These are phyloP conservation scores for Python bivittatus DNA, from an alignment of 2,113 vertebrate species.

Conservation along the genomic window DNA sequence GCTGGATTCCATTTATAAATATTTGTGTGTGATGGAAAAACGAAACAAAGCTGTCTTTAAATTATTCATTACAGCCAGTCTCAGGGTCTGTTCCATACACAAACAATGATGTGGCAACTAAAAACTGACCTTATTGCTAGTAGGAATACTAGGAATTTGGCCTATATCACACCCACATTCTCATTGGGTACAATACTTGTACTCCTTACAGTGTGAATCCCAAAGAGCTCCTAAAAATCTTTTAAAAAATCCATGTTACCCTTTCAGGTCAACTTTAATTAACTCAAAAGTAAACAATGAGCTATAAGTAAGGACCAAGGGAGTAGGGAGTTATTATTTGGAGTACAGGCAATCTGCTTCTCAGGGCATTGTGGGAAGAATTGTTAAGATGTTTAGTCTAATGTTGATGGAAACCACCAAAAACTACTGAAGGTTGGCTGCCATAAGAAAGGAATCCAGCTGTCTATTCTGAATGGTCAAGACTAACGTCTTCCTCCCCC, in stretches of 20 bases:
- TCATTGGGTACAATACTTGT: background rate
- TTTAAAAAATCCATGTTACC: background rate
- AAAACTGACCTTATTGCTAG: background rate
- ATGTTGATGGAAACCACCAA: background rate
- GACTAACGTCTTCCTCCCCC: too few species aligned
- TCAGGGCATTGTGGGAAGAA: background rate
- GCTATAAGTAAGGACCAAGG: background rate
- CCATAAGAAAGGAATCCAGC: background rate
- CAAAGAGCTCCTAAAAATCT: background rate
- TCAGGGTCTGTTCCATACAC: background rate
- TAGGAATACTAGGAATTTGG: background rate
- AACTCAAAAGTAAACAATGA: background rate
- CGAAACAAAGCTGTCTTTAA: slow-evolving; percentile 4
- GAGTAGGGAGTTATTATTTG: background rate
- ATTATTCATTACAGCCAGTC: slow-evolving; percentile 1
- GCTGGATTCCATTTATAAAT: slow-evolving; percentile 19
- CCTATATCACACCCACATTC: background rate
- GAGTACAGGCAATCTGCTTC: background rate
- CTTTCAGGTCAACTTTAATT: background rate
- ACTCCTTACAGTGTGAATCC: background rate
- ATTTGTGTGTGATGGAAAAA: background rate
- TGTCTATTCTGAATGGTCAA: too few species aligned
- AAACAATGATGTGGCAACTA: background rate
- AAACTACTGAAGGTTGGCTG: background rate
- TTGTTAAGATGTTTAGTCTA: background rate